phyloP scores from a whole-genome alignment of 2,113 vertebrate species.

The Caracal caracal region DNA sequence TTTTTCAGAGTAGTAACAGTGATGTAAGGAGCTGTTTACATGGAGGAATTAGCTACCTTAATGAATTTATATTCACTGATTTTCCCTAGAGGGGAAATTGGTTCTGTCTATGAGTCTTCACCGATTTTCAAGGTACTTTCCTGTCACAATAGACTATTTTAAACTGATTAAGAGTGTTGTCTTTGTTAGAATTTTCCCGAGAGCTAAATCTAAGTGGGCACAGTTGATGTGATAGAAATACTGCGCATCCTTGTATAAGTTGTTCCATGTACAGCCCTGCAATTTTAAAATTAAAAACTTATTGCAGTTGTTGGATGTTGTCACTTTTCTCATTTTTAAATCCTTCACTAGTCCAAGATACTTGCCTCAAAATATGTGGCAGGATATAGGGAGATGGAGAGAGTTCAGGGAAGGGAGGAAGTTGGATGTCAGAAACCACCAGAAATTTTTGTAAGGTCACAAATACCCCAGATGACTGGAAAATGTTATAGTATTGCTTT shows the following conservation, averaged over 20 bases:
- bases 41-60: slow-evolving; percentile 35
- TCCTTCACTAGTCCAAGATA: not conserved
- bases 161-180: slow-evolving; percentile 54
- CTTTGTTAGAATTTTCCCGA: slow-evolving; percentile 54
- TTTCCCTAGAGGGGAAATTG: slow-evolving; percentile 52
- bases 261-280: not conserved
- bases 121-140: slow-evolving; percentile 56
- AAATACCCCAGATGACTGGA: not conserved
- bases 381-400: not conserved
- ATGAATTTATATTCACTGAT: slow-evolving; percentile 60
- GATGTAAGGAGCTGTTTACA: slow-evolving; percentile 12
- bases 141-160: slow-evolving; percentile 57
- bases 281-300: not conserved
- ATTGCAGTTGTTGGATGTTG: not conserved
- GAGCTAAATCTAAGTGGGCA: slow-evolving; percentile 32
- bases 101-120: slow-evolving; percentile 43
- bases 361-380: not conserved
- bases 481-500: not conserved
- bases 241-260: not conserved
- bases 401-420: not conserved
- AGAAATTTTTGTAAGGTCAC: slow-evolving; percentile 48
- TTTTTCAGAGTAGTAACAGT: not conserved
- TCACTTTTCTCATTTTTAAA: not conserved
- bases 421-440: slow-evolving; percentile 42
- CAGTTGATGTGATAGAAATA: not conserved